Conservation (phyloP, 2,888 invertebrate species). For the Drosophila neotestacea region DNA sequence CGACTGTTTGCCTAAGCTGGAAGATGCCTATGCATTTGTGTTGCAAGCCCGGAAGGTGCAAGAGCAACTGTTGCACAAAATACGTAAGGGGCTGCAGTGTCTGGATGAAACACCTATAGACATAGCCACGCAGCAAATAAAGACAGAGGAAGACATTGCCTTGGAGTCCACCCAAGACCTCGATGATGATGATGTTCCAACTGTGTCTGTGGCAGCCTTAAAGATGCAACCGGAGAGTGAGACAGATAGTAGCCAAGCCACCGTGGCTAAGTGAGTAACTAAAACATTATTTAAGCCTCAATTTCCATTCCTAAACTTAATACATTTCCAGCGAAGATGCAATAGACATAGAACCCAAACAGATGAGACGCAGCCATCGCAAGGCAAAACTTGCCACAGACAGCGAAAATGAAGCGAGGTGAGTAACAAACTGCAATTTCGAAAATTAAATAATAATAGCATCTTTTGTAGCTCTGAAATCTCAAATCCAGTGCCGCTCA, state of each 20-base stretch:
- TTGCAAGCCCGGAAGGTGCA: constrained; percentile 67
- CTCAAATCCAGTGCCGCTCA: constrained; percentile 16
- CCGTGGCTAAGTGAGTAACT: constrained; percentile 35
- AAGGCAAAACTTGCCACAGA: constrained; percentile 31
- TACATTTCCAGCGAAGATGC: constrained; percentile 18
- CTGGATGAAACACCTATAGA: constrained; percentile 78
- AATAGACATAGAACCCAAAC: constrained; percentile 17
- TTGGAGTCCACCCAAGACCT: not conserved
- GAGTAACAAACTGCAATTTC: constrained; percentile 1
- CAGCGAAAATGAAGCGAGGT: constrained; percentile 47
- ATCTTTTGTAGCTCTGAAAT: constrained; percentile 6
- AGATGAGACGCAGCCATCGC: constrained; percentile 51
- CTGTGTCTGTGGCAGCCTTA: constrained; percentile 2
- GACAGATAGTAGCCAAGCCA: constrained; percentile 28
- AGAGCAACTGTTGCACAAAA: constrained; percentile 52
- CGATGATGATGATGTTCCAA: constrained; percentile 6
- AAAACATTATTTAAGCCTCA: too few species aligned
- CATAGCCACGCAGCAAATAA: constrained; percentile 62
- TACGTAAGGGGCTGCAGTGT: constrained; percentile 48
- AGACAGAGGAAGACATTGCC: constrained; percentile 61
- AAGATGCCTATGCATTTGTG: constrained; percentile 73
- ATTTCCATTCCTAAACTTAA: not conserved
- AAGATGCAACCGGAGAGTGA: constrained; percentile 47
- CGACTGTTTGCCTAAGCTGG: constrained; percentile 65
- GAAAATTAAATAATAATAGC: not conserved